Evolutionary conservation across 1,140 invertebrate genomes (phyloP).

Genomic region (Apis dorsata): DNA sequence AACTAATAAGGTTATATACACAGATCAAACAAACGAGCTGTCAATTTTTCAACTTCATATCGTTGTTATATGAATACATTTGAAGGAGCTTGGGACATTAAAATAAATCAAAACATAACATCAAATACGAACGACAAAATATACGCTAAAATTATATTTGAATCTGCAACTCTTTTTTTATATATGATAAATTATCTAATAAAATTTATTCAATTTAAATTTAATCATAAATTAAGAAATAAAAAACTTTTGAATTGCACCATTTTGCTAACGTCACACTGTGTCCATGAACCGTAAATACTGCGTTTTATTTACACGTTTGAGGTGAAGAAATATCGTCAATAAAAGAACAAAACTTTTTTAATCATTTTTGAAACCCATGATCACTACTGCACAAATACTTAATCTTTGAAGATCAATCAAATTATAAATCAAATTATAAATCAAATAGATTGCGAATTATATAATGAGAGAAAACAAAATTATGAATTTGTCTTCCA

Average conservation of each 20-base stretch:
- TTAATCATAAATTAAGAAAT: neutral
- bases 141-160: neutral
- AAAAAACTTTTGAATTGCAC: neutral
- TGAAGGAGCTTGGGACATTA: neutral
- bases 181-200: neutral
- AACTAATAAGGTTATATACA: neutral
- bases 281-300: constrained; percentile 10
- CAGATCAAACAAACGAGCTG: neutral
- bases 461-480: too few relatives aligned
- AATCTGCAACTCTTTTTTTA: neutral
- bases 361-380: constrained; percentile 13
- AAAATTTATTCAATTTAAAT: neutral
- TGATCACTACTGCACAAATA: neutral
- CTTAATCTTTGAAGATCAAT: neutral
- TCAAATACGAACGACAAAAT: neutral
- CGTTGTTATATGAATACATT: neutral
- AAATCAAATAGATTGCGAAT: neutral
- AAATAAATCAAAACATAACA: neutral
- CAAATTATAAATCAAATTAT: neutral
- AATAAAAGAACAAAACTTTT: neutral
- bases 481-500: neutral
- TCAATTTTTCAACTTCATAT: neutral
- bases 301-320: neutral
- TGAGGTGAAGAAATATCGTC: neutral
- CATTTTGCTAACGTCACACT: neutral